phyloP scores from a whole-genome alignment of 2,888 invertebrate genomes.

The Leptogaster cylindrica region DNA sequence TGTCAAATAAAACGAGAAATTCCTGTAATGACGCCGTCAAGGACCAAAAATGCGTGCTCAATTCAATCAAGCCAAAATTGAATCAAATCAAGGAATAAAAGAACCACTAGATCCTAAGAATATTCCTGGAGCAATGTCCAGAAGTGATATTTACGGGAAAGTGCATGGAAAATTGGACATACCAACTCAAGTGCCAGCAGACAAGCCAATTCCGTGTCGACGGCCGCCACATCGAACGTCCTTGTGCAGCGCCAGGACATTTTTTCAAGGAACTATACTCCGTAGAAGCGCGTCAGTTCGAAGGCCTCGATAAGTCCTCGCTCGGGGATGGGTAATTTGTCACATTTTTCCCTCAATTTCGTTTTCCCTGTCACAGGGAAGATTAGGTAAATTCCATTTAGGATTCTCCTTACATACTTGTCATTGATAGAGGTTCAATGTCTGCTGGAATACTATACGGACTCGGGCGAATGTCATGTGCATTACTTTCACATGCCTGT shows the following conservation, averaged over 20 bases:
- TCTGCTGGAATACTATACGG: constrained; percentile 10
- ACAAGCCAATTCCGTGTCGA: constrained; percentile 16
- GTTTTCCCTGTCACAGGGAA: constrained; percentile 33
- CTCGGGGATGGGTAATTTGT: constrained; percentile 43
- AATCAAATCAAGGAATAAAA: constrained; percentile 11
- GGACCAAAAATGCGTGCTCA: neutral
- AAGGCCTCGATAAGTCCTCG: neutral
- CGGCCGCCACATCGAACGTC: constrained; percentile 6
- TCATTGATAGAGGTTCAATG: neutral
- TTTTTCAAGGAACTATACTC: neutral
- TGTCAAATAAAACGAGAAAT: neutral
- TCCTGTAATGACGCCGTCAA: constrained; percentile 3
- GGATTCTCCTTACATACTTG: constrained; percentile 35
- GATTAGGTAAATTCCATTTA: constrained; percentile 47
- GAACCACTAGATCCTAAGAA: neutral
- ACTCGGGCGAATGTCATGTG: neutral
- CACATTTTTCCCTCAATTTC: constrained; percentile 39
- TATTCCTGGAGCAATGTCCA: constrained; percentile 13
- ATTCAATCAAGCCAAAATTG: constrained; percentile 15
- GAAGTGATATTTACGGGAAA: constrained; percentile 40
- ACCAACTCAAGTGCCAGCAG: constrained; percentile 42
- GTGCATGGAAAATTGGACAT: constrained; percentile 39
- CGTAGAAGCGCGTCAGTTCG: neutral
- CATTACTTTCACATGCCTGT: neutral
- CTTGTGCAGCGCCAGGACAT: constrained; percentile 3